These are phyloP conservation scores for Dicyrtomina minuta DNA, from an alignment of 2,888 invertebrate genomes.

Conservation along the genomic window DNA sequence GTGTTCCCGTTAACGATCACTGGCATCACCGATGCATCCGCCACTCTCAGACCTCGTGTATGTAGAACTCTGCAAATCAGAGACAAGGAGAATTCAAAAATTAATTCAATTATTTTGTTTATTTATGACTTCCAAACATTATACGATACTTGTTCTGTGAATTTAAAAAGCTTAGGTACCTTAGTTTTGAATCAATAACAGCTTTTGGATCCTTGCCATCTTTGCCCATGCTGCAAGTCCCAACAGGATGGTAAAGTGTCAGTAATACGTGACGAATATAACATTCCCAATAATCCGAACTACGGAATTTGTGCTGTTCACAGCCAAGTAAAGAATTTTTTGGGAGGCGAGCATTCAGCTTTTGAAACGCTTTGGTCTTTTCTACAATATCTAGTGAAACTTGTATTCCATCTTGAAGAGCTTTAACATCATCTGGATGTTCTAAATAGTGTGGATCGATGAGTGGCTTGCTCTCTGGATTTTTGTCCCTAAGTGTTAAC, in stretches of 20 bases:
- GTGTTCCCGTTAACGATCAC: slow-evolving; percentile 42
- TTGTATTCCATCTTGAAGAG: slow-evolving; percentile 42
- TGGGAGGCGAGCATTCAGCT: slow-evolving; percentile 35
- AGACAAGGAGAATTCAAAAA: no score
- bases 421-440: slow-evolving; percentile 43
- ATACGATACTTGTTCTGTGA: no score
- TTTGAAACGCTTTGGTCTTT: slow-evolving; percentile 46
- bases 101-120: no score
- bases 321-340: slow-evolving; percentile 45
- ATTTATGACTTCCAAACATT: no score
- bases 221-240: slow-evolving; percentile 67
- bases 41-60: slow-evolving; percentile 56
- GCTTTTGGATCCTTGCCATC: slow-evolving; percentile 36
- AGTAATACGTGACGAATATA: slow-evolving; percentile 64
- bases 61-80: slow-evolving; percentile 19
- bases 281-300: slow-evolving; percentile 68
- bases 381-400: slow-evolving; percentile 41
- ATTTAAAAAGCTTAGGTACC: slow-evolving; percentile 40
- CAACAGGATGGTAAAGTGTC: slow-evolving; percentile 67
- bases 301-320: slow-evolving; percentile 57
- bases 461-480: slow-evolving; percentile 35
- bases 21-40: slow-evolving; percentile 55
- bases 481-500: slow-evolving; percentile 40
- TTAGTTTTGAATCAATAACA: slow-evolving; percentile 51
- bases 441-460: slow-evolving; percentile 50